phyloP scores from a whole-genome alignment of 2,113 vertebrate species.

The Talpa occidentalis region DNA sequence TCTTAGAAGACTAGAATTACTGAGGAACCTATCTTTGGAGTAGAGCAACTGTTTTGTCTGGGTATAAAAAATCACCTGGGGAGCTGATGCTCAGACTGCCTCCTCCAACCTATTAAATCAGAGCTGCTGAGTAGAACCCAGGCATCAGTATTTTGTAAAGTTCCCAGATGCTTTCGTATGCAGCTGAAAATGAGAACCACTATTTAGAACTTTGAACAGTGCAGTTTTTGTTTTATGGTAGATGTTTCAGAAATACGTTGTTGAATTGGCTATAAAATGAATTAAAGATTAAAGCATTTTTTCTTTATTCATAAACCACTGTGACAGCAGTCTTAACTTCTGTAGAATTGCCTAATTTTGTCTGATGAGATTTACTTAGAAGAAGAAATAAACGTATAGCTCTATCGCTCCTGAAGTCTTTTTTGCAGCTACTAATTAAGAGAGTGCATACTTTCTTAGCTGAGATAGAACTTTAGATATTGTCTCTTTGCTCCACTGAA shows the following conservation, averaged over 20 bases:
- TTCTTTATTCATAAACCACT: constrained; percentile 21
- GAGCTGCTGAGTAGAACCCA: not conserved
- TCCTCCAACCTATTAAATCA: not conserved
- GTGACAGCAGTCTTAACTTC: constrained; percentile 38
- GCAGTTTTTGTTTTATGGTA: not conserved
- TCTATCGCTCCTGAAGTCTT: constrained; percentile 41
- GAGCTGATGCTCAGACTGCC: not conserved
- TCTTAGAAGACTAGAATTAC: not conserved
- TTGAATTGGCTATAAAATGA: constrained; percentile 56
- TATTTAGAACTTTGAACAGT: not conserved
- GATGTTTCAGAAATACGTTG: not conserved
- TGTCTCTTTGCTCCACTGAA: not conserved
- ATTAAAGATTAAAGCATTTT: constrained; percentile 59
- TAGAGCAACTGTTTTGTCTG: not conserved
- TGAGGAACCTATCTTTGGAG: not conserved
- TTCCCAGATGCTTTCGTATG: not conserved
- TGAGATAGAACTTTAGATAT: not conserved
- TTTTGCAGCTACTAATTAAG: constrained; percentile 24
- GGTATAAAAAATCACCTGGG: not conserved
- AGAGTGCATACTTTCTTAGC: not conserved
- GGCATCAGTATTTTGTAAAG: not conserved
- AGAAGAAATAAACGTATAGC: constrained; percentile 36
- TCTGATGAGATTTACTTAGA: constrained; percentile 56
- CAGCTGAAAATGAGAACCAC: not conserved
- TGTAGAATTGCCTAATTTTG: constrained; percentile 59